Evolutionary conservation across 2,797 vertebrate genomes (phyloP).

Genomic region (Atherinosoma microstoma): DNA sequence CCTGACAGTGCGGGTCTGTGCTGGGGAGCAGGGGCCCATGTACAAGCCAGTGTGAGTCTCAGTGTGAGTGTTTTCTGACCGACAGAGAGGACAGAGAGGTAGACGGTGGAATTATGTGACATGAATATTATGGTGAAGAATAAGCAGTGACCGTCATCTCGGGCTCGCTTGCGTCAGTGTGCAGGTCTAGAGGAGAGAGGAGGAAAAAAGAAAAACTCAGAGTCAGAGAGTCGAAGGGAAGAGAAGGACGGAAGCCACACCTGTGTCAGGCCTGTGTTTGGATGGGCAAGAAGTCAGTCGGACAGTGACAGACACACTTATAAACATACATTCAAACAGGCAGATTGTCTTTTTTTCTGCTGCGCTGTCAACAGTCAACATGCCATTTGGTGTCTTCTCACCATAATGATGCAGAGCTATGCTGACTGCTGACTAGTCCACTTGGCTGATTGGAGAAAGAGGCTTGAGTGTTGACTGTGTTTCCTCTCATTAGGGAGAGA

Average conservation of each 20-base stretch:
- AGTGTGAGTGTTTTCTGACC: constrained; percentile 46
- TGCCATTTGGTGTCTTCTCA: constrained; percentile 49
- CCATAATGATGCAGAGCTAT: constrained; percentile 68
- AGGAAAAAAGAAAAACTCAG: too few relatives aligned
- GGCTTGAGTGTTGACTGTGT: constrained; percentile 66
- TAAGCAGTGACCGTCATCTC: constrained; percentile 78
- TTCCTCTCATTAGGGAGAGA: constrained; percentile 59
- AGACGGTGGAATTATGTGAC: constrained; percentile 83
- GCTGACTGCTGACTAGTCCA: constrained; percentile 74
- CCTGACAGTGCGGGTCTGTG: constrained; percentile 70
- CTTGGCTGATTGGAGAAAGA: constrained; percentile 69
- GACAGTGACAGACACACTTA: constrained; percentile 22
- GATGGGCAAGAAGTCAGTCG: constrained; percentile 32
- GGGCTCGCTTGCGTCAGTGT: constrained; percentile 78
- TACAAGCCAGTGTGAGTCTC: constrained; percentile 51
- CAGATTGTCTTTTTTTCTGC: constrained; percentile 50
- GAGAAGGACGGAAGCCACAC: constrained; percentile 67
- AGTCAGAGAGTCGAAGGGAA: constrained; percentile 59
- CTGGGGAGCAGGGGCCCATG: constrained; percentile 62
- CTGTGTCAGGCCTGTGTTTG: constrained; percentile 64
- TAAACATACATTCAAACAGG: constrained; percentile 28
- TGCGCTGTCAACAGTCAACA: constrained; percentile 59
- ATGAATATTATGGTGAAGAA: constrained; percentile 79
- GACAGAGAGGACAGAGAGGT: constrained; percentile 72
- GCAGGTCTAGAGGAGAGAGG: constrained; percentile 60